A percentile compares a stretch with the other conserved stretches of the same genome.
These are phyloP conservation scores for Siniperca undulata DNA, from an alignment of 2,797 vertebrate species.

Conservation along the genomic window DNA sequence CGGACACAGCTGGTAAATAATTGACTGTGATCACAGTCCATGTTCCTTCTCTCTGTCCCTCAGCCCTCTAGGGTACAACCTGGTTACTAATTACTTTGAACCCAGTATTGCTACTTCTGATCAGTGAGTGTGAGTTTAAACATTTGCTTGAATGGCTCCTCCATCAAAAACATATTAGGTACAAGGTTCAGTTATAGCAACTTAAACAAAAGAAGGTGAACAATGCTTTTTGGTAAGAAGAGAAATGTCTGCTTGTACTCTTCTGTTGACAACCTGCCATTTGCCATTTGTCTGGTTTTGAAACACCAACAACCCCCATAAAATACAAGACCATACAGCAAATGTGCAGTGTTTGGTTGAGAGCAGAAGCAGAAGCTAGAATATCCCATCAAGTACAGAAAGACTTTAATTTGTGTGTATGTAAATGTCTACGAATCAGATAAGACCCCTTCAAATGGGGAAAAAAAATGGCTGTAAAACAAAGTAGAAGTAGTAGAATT, in stretches of 20 bases:
- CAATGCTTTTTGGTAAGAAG: constrained; percentile 1
- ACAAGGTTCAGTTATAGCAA: constrained; percentile 30
- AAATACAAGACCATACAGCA: background rate
- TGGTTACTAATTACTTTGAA: constrained; percentile 62
- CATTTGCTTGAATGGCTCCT: constrained; percentile 41
- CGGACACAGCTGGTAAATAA: constrained; percentile 56
- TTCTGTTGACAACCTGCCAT: background rate
- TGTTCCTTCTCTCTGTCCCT: constrained; percentile 16
- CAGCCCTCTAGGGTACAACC: constrained; percentile 4
- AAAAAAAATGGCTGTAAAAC: background rate
- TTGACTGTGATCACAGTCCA: constrained; percentile 46
- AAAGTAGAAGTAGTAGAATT: constrained; percentile 2
- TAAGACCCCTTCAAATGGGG: background rate
- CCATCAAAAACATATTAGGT: constrained; percentile 15
- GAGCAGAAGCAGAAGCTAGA: background rate
- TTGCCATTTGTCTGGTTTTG: background rate
- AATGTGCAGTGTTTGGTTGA: background rate
- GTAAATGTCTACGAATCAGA: background rate
- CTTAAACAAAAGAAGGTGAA: background rate
- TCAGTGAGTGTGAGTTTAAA: constrained; percentile 58
- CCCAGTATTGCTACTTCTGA: constrained; percentile 23
- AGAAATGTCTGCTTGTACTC: background rate
- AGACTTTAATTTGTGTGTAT: background rate
- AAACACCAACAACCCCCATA: background rate
- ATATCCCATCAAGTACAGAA: background rate